phyloP scores from a whole-genome alignment of 2,113 vertebrate species.

The Hippocampus mohnikei region DNA sequence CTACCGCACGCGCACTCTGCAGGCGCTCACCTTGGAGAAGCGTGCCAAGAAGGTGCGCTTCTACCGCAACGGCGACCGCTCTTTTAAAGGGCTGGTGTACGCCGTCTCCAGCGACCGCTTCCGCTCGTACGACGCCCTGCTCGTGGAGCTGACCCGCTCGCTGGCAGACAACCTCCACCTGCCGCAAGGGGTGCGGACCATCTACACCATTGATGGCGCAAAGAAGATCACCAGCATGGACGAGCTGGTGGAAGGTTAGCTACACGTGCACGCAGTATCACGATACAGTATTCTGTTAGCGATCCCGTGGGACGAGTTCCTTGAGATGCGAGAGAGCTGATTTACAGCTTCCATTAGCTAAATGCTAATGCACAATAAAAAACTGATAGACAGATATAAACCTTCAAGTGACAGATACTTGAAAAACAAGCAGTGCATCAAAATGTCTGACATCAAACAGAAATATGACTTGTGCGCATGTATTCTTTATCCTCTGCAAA shows the following conservation, averaged over 20 bases:
- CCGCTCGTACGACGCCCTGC: constrained; percentile 87
- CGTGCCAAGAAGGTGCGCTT: constrained; percentile 95
- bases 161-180: constrained; percentile 90
- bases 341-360: too few species aligned
- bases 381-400: too few species aligned
- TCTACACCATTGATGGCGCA: constrained; percentile 89
- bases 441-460: too few species aligned
- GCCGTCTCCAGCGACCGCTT: constrained; percentile 90
- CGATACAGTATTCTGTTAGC: background rate
- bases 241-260: constrained; percentile 88
- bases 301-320: background rate
- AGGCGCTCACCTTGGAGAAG: constrained; percentile 95
- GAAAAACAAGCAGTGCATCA: too few species aligned
- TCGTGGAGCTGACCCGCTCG: constrained; percentile 88
- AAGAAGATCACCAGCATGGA: constrained; percentile 88
- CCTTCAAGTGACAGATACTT: too few species aligned
- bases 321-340: too few species aligned
- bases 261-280: background rate
- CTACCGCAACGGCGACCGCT: constrained; percentile 95
- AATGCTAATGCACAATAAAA: too few species aligned
- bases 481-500: too few species aligned
- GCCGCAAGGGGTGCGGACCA: constrained; percentile 90
- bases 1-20: constrained; percentile 94
- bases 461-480: too few species aligned
- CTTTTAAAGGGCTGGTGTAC: constrained; percentile 93